Conservation (phyloP, 2,113 vertebrate genomes). For the Pseudorasbora parva region DNA sequence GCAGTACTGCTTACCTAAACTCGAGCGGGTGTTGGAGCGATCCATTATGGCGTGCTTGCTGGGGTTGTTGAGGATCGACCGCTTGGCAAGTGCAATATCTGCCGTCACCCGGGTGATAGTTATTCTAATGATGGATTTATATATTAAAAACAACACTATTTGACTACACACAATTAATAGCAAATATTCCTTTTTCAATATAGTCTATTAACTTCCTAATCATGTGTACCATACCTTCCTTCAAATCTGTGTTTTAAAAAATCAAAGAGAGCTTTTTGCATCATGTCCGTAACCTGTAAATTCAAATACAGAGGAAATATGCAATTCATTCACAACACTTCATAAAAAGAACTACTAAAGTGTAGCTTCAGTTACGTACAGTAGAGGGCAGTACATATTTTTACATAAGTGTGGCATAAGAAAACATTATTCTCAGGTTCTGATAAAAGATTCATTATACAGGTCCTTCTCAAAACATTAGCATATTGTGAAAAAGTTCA, state of each 20-base stretch:
- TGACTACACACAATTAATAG: background rate
- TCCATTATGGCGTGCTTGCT: slow-evolving; percentile 98
- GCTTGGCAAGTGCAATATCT: slow-evolving; percentile 97
- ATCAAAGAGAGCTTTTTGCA: slow-evolving; percentile 99
- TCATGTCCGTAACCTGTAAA: slow-evolving; percentile 98
- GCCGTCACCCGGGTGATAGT: slow-evolving; percentile 97
- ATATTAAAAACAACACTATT: background rate
- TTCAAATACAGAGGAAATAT: slow-evolving; percentile 36
- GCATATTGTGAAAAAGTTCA: no score
- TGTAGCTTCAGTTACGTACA: background rate
- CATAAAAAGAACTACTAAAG: background rate
- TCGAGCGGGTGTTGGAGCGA: slow-evolving; percentile 92
- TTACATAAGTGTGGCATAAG: background rate
- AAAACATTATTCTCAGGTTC: background rate
- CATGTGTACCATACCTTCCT: slow-evolving; percentile 85
- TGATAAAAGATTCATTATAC: background rate
- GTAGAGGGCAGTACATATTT: slow-evolving; percentile 22
- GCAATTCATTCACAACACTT: background rate
- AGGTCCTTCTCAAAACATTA: no score
- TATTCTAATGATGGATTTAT: slow-evolving; percentile 79
- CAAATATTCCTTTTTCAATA: background rate
- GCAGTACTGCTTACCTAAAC: slow-evolving; percentile 80
- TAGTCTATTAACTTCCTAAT: background rate
- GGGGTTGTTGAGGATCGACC: slow-evolving; percentile 97
- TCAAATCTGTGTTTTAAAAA: slow-evolving; percentile 99